Conservation (phyloP, 2,888 invertebrate genomes). For the Phyllotreta striolata region DNA sequence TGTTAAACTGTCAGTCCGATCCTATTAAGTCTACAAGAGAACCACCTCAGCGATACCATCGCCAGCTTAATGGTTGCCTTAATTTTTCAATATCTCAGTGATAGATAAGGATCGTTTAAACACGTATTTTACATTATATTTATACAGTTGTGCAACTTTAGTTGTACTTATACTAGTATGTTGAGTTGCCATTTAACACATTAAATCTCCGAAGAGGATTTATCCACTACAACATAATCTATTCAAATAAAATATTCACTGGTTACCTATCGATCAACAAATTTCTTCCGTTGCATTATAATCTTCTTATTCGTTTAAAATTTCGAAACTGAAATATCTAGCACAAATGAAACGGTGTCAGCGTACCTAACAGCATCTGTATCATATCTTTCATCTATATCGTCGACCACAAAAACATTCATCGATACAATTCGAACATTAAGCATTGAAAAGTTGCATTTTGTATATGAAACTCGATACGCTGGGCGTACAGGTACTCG, state of each 20-base stretch:
- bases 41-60: conserved; percentile 31
- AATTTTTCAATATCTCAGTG: background rate
- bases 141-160: too few relatives aligned
- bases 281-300: too few relatives aligned
- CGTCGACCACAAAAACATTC: conserved; percentile 26
- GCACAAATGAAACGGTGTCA: conserved; percentile 8
- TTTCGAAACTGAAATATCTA: background rate
- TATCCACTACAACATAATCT: too few relatives aligned
- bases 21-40: conserved; percentile 45
- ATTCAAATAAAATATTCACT: too few relatives aligned
- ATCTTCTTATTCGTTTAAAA: too few relatives aligned
- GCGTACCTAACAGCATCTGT: conserved; percentile 33
- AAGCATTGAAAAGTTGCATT: conserved; percentile 26
- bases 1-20: conserved; percentile 51
- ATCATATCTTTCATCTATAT: conserved; percentile 30
- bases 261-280: too few relatives aligned
- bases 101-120: conserved; percentile 15
- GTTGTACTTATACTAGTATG: too few relatives aligned
- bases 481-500: conserved; percentile 36
- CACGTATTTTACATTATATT: conserved; percentile 14
- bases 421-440: conserved; percentile 25
- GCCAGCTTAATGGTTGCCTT: conserved; percentile 29
- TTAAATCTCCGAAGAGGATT: too few relatives aligned
- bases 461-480: conserved; percentile 32
- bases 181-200: too few relatives aligned